Conservation (phyloP, 2,113 vertebrate species). For the Heterochromis multidens region DNA sequence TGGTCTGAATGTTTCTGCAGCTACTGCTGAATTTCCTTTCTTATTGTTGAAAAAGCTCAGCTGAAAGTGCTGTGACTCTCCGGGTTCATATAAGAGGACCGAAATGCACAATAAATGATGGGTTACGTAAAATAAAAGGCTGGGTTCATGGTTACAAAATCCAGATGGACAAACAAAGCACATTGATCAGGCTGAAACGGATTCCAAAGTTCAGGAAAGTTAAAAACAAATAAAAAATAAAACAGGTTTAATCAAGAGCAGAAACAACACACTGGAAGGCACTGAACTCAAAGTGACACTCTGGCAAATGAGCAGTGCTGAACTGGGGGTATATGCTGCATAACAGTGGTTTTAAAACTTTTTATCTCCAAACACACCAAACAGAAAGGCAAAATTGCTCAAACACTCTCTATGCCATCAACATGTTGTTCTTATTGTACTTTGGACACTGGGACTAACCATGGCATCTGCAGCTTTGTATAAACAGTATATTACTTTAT, state of each 20-base stretch:
- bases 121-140: background rate
- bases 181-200: fast-evolving
- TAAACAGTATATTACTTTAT: too few species aligned
- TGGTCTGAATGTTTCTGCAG: background rate
- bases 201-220: background rate
- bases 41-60: background rate
- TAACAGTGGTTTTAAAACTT: too few species aligned
- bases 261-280: background rate
- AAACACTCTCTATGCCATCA: too few species aligned
- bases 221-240: background rate
- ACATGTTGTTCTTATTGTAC: too few species aligned
- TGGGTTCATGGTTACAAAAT: background rate
- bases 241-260: background rate
- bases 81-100: background rate
- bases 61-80: background rate
- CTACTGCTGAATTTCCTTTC: background rate
- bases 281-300: background rate
- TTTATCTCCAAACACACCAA: background rate
- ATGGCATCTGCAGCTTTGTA: too few species aligned
- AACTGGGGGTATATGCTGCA: too few species aligned
- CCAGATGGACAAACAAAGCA: fast-evolving
- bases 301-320: too few species aligned
- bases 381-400: too few species aligned
- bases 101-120: background rate
- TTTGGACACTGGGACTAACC: too few species aligned